Percentiles rank a stretch among this genome's conserved stretches.
Evolutionary conservation across 2,113 vertebrate species (phyloP).

Genomic region (Ictidomys tridecemlineatus): DNA sequence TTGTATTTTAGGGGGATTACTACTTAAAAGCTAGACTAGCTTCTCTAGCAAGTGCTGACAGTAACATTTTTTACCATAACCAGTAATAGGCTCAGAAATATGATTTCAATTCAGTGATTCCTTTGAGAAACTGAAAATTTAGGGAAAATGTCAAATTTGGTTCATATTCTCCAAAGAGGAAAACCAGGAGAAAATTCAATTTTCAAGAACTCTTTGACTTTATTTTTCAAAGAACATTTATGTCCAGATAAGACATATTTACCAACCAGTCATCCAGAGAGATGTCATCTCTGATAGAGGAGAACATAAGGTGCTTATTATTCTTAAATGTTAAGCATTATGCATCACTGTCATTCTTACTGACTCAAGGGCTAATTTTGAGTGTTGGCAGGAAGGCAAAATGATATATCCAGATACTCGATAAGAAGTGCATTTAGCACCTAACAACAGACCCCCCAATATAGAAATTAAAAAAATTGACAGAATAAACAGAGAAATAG

Average conservation of each 20-base stretch:
- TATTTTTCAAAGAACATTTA: slow-evolving; percentile 62
- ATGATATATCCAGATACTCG: background rate
- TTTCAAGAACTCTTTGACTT: slow-evolving; percentile 62
- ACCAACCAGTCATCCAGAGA: slow-evolving; percentile 67
- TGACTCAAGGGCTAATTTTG: slow-evolving; percentile 59
- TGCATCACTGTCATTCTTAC: slow-evolving; percentile 37
- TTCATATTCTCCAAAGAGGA: slow-evolving; percentile 7
- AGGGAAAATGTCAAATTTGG: slow-evolving; percentile 38
- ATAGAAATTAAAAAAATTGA: slow-evolving; percentile 28
- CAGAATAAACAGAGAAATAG: slow-evolving; percentile 42
- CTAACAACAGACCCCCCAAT: slow-evolving; percentile 44
- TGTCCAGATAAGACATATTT: slow-evolving; percentile 77
- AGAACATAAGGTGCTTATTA: slow-evolving; percentile 71
- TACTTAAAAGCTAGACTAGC: slow-evolving; percentile 37
- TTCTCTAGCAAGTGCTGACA: slow-evolving; percentile 11
- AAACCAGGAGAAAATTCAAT: slow-evolving; percentile 54
- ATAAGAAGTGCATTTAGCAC: slow-evolving; percentile 58
- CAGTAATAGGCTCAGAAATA: slow-evolving; percentile 43
- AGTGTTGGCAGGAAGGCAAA: slow-evolving; percentile 59
- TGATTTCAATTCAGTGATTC: slow-evolving; percentile 54
- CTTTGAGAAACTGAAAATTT: slow-evolving; percentile 42
- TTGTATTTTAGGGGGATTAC: slow-evolving; percentile 5
- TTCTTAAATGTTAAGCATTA: slow-evolving; percentile 74
- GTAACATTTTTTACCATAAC: background rate
- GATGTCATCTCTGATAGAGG: slow-evolving; percentile 66